Conservation (phyloP, 2,888 invertebrate genomes). For the Empis stercorea region DNA sequence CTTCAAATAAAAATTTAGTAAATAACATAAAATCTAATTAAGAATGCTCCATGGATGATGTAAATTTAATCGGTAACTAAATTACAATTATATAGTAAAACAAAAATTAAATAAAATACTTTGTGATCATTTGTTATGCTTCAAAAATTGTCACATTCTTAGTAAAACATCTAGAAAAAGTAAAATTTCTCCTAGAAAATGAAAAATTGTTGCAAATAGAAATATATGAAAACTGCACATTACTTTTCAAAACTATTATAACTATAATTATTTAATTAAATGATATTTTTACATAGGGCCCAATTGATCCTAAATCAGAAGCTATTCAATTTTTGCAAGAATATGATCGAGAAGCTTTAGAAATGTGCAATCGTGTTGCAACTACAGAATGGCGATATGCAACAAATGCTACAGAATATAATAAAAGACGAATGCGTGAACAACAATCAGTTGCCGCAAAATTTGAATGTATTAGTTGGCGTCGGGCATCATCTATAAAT, state of each 20-base stretch:
- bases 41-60: too few relatives aligned
- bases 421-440: constrained; percentile 56
- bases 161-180: neutral
- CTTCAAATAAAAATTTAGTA: too few relatives aligned
- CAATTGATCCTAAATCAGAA: constrained; percentile 29
- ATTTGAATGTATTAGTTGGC: constrained; percentile 64
- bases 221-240: too few relatives aligned
- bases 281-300: neutral
- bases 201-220: too few relatives aligned
- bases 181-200: too few relatives aligned
- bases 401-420: constrained; percentile 61
- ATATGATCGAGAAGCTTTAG: constrained; percentile 58
- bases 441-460: constrained; percentile 56
- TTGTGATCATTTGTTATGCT: too few relatives aligned
- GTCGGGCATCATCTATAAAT: constrained; percentile 50
- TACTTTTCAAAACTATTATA: neutral
- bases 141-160: neutral
- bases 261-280: neutral
- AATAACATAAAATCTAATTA: too few relatives aligned
- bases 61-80: too few relatives aligned
- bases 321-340: constrained; percentile 58
- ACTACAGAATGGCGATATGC: constrained; percentile 64
- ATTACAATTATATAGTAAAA: too few relatives aligned
- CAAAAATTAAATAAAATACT: too few relatives aligned
- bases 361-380: constrained; percentile 57